Conservation (phyloP, 2,113 vertebrate genomes). For the human (Homo sapiens) region DNA sequence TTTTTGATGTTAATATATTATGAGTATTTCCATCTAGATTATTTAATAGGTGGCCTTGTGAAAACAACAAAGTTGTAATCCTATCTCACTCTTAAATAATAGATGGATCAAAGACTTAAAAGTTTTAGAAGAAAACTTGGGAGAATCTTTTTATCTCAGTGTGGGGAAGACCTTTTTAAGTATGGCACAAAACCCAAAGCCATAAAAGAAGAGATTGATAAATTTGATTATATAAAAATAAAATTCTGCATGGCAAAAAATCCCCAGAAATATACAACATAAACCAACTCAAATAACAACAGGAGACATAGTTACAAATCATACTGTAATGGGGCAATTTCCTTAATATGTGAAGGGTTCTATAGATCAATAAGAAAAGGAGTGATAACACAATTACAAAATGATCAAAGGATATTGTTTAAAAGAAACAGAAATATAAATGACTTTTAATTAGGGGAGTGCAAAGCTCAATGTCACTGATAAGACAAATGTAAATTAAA, state of each 20-base stretch:
- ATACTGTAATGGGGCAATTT: neutral
- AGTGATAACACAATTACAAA: neutral
- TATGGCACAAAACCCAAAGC: neutral
- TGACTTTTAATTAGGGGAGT: neutral
- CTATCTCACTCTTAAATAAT: neutral
- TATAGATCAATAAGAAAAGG: neutral
- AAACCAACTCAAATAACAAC: neutral
- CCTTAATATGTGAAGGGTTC: neutral
- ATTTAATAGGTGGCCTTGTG: neutral
- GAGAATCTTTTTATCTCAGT: neutral
- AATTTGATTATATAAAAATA: neutral
- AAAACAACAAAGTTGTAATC: neutral
- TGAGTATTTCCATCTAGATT: neutral
- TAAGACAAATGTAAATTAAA: neutral
- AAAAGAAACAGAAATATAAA: constrained; percentile 11
- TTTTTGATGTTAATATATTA: constrained; percentile 14
- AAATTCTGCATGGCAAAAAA: neutral
- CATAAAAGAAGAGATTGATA: neutral
- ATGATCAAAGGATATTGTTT: neutral
- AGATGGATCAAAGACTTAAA: neutral
- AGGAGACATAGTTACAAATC: neutral
- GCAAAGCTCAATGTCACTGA: neutral
- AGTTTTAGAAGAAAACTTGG: neutral
- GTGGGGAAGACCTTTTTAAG: neutral
- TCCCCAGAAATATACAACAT: neutral